Conservation (phyloP, 1,140 invertebrate species). For the Ctenoplectra terminalis region DNA sequence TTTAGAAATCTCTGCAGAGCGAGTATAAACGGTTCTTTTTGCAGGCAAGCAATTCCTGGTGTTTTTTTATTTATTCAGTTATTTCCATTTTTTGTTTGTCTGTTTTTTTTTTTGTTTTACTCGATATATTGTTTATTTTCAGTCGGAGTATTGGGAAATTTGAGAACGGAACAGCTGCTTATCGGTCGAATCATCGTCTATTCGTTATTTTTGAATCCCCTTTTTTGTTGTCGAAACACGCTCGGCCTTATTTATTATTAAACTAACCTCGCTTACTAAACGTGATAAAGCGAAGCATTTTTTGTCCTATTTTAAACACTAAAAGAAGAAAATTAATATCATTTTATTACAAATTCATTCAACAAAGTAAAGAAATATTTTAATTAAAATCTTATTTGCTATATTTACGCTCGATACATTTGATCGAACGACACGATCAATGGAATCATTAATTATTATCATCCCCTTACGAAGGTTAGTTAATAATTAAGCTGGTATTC, state of each 20-base stretch:
- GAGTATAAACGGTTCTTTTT: not conserved
- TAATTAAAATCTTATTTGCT: not conserved
- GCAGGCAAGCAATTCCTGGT: not conserved
- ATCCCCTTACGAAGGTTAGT: not conserved
- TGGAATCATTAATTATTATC: not conserved
- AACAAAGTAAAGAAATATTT: not conserved
- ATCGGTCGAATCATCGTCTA: not conserved
- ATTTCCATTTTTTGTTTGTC: not conserved
- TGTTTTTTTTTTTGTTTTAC: not conserved
- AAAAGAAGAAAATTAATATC: not conserved
- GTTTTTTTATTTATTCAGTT: no score
- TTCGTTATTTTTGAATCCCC: not conserved
- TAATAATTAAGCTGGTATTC: not conserved
- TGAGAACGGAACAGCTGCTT: conserved; percentile 18
- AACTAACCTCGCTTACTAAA: not conserved
- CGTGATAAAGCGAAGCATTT: not conserved
- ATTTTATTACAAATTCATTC: not conserved
- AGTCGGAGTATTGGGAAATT: not conserved
- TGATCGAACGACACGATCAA: not conserved
- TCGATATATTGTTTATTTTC: no score
- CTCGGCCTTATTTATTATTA: not conserved
- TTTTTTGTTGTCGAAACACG: not conserved
- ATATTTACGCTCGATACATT: not conserved
- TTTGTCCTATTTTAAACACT: not conserved
- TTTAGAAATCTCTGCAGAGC: not conserved